These are phyloP conservation scores for Sepioteuthis lessoniana DNA, from an alignment of 2,888 invertebrate species.

Conservation along the genomic window DNA sequence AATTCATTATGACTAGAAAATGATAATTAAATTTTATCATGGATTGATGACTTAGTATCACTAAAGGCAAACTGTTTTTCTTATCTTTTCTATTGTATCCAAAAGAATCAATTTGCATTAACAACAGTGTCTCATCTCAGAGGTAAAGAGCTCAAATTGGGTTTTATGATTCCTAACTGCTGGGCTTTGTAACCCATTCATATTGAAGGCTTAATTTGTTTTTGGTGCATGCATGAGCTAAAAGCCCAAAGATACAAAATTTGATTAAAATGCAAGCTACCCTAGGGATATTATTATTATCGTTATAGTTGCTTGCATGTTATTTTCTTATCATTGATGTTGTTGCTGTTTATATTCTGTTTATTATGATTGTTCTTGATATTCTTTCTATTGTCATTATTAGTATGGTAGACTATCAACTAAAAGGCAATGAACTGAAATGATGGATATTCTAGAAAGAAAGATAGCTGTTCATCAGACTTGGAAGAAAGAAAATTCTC, in stretches of 20 bases:
- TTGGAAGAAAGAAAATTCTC: not conserved
- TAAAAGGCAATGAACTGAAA: not conserved
- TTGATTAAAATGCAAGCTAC: not conserved
- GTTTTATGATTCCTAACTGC: not conserved
- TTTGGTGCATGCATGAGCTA: slow-evolving; percentile 21
- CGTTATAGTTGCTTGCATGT: not conserved
- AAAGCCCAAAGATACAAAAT: slow-evolving; percentile 33
- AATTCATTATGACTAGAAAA: not conserved
- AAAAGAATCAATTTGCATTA: slow-evolving; percentile 8
- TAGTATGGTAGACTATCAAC: not conserved
- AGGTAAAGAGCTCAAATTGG: not conserved
- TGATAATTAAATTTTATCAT: not conserved
- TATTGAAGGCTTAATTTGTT: not conserved
- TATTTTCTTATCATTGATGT: not conserved
- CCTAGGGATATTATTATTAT: not conserved
- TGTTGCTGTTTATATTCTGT: not conserved
- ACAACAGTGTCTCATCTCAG: not conserved
- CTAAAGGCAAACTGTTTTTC: not conserved
- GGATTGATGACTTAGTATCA: not conserved
- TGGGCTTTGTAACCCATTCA: not conserved
- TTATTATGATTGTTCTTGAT: not conserved
- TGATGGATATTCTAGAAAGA: not conserved
- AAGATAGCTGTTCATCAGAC: not conserved
- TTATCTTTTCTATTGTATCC: not conserved
- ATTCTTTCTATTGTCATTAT: not conserved